These are phyloP conservation scores for Palythoa caribaeorum DNA, from an alignment of 92 coral and sea anemone species.

Conservation along the genomic window DNA sequence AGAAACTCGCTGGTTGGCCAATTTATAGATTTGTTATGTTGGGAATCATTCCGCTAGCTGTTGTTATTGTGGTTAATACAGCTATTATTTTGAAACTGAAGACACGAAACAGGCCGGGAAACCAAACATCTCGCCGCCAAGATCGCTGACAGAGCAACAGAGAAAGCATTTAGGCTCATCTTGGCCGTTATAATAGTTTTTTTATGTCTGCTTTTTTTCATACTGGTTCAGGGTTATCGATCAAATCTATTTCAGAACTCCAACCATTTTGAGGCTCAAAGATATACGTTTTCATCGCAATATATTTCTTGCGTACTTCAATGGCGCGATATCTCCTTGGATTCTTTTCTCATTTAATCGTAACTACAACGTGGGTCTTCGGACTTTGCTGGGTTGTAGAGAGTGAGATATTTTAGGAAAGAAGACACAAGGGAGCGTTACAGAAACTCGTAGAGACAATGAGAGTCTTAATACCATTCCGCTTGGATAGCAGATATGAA, in stretches of 20 bases:
- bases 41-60: constrained; percentile 1
- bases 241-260: background rate
- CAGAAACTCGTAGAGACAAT: background rate
- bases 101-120: constrained; percentile 19
- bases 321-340: constrained; percentile 22
- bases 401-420: no score
- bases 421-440: background rate
- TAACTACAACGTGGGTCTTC: background rate
- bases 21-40: constrained; percentile 1
- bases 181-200: constrained; percentile 14
- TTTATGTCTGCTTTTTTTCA: constrained; percentile 23
- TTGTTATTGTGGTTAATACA: background rate
- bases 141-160: constrained; percentile 1
- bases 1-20: background rate
- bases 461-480: constrained; percentile 1
- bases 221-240: constrained; percentile 22
- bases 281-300: background rate
- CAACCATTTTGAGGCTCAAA: constrained; percentile 21
- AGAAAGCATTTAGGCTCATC: constrained; percentile 3
- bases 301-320: constrained; percentile 25
- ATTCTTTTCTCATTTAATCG: background rate
- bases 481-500: background rate
- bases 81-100: constrained; percentile 8
- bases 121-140: background rate
- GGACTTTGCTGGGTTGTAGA: constrained; percentile 2